These are phyloP conservation scores for Jaculus jaculus DNA, from an alignment of 2,113 vertebrate genomes.

Conservation along the genomic window DNA sequence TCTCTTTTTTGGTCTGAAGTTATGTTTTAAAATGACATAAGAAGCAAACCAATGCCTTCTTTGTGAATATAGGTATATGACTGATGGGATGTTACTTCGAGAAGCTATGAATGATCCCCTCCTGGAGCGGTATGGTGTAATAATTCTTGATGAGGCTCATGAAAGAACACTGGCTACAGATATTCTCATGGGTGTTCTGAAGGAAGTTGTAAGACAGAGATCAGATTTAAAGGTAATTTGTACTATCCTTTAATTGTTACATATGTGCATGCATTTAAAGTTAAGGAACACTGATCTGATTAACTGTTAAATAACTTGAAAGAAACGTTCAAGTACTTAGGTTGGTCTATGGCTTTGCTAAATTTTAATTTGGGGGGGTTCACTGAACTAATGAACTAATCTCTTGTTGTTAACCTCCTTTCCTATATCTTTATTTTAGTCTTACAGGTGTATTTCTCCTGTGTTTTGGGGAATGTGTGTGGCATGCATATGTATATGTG, in stretches of 20 bases:
- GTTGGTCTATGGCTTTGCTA: not conserved
- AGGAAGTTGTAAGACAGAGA: constrained; percentile 96
- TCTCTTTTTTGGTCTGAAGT: constrained; percentile 11
- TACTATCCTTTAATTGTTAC: not conserved
- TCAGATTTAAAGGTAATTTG: constrained; percentile 93
- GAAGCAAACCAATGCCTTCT: constrained; percentile 26
- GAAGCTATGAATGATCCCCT: constrained; percentile 99
- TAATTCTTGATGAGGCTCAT: constrained; percentile 97
- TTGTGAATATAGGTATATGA: constrained; percentile 91
- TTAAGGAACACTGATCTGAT: not conserved
- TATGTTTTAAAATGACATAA: constrained; percentile 3
- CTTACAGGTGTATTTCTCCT: too few relatives aligned
- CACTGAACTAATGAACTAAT: too few relatives aligned
- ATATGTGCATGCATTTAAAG: not conserved
- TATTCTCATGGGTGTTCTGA: constrained; percentile 97
- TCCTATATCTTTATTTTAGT: too few relatives aligned
- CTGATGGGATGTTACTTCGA: constrained; percentile 97
- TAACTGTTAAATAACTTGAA: not conserved
- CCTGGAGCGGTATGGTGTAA: constrained; percentile 95
- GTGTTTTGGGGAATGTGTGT: too few relatives aligned
- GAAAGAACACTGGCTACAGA: constrained; percentile 97
- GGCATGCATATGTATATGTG: too few relatives aligned
- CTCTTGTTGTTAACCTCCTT: too few relatives aligned
- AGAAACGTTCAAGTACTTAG: not conserved
- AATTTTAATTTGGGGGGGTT: too few relatives aligned